Percentiles rank a stretch among this genome's conserved stretches.
Evolutionary conservation across 2,888 invertebrate species (phyloP).

Genomic region (Tipula confusa): DNA sequence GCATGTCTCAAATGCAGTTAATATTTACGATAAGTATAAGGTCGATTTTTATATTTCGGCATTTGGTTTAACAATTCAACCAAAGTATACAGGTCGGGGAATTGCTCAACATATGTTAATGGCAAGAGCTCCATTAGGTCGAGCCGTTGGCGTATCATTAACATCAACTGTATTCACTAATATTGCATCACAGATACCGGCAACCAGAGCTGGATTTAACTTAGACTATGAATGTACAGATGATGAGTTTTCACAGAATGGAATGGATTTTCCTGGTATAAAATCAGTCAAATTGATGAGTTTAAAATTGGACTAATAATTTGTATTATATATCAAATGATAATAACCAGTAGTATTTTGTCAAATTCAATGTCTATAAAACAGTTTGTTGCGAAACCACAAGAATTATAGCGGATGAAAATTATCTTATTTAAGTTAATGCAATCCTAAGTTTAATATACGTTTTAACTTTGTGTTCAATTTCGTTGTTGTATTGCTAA

Average conservation of each 20-base stretch:
- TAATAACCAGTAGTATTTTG: too few relatives aligned
- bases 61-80: slow-evolving; percentile 52
- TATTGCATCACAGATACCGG: slow-evolving; percentile 30
- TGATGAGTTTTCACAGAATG: neutral
- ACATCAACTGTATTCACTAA: slow-evolving; percentile 32
- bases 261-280: neutral
- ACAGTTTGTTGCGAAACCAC: too few relatives aligned
- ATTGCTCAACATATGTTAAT: slow-evolving; percentile 51
- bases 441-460: too few relatives aligned
- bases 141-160: slow-evolving; percentile 51
- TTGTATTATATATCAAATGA: neutral
- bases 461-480: too few relatives aligned
- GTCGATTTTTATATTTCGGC: slow-evolving; percentile 52
- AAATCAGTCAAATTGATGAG: neutral
- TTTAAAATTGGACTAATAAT: neutral
- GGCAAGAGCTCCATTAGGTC: slow-evolving; percentile 49
- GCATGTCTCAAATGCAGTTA: neutral
- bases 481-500: too few relatives aligned
- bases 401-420: too few relatives aligned
- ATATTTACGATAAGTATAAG: neutral
- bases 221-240: neutral
- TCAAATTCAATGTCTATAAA: too few relatives aligned
- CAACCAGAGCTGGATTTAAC: neutral
- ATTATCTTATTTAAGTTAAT: too few relatives aligned
- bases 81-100: slow-evolving; percentile 50